Conservation (phyloP, 1,140 invertebrate species). For the Procambarus virginalis region DNA sequence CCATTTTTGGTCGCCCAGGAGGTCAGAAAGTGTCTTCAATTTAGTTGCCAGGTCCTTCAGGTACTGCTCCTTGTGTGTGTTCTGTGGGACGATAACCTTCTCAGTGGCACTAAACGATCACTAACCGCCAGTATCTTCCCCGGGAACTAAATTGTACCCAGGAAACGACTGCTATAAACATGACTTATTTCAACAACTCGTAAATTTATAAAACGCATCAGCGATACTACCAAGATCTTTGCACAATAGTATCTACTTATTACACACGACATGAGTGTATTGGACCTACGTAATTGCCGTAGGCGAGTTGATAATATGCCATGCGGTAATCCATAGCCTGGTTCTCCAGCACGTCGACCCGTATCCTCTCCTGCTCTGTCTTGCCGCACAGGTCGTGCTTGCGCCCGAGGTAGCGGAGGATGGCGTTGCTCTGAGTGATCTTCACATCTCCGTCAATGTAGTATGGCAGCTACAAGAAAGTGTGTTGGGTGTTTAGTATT, state of each 20-base stretch:
- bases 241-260: too few species aligned
- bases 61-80: constrained; percentile 26
- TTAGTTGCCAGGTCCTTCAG: constrained; percentile 18
- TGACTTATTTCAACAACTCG: too few species aligned
- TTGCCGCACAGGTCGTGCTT: constrained; percentile 73
- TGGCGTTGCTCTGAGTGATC: constrained; percentile 75
- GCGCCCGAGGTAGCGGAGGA: constrained; percentile 74
- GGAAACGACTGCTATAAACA: too few species aligned
- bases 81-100: not conserved
- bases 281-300: not conserved
- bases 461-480: constrained; percentile 74
- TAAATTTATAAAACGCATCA: too few species aligned
- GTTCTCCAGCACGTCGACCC: constrained; percentile 74
- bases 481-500: too few species aligned
- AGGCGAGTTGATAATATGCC: not conserved
- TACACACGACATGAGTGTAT: not conserved
- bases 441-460: constrained; percentile 73
- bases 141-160: too few species aligned
- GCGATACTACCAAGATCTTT: too few species aligned
- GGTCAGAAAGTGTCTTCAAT: constrained; percentile 72
- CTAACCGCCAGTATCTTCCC: too few species aligned
- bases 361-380: constrained; percentile 72
- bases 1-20: constrained; percentile 74
- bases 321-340: constrained; percentile 69
- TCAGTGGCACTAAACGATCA: too few species aligned